Evolutionary conservation across 2,113 vertebrate species (phyloP).

Genomic region (Oostethus manadensis): DNA sequence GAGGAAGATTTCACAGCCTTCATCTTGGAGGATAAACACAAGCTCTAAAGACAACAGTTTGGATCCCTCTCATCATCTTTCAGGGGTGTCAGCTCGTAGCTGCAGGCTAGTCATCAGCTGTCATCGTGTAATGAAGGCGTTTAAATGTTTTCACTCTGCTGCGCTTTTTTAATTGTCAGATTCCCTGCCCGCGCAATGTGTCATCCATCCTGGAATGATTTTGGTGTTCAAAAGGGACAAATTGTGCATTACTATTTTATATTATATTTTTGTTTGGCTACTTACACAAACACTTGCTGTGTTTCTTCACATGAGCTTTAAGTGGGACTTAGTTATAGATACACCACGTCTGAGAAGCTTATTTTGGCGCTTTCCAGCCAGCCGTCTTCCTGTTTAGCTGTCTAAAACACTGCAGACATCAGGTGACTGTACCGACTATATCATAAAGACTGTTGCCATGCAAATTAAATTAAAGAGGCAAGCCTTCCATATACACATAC

Average conservation of each 20-base stretch:
- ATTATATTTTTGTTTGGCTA: neutral
- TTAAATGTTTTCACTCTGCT: neutral
- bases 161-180: slow-evolving; percentile 7
- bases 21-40: slow-evolving; percentile 8
- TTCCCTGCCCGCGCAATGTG: neutral
- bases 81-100: slow-evolving; percentile 1
- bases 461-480: no score
- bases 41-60: neutral
- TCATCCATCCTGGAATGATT: slow-evolving; percentile 10
- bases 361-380: no score
- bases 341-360: no score
- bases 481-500: no score
- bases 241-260: slow-evolving; percentile 17
- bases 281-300: neutral
- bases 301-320: neutral
- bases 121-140: slow-evolving; percentile 25
- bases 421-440: no score
- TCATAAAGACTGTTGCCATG: no score
- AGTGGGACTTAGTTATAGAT: neutral
- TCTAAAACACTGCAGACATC: no score
- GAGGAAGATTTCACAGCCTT: neutral
- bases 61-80: slow-evolving; percentile 8
- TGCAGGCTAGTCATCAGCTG: neutral
- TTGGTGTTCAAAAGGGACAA: slow-evolving; percentile 24
- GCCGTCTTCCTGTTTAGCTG: no score